Conservation (phyloP, 2,797 vertebrate species). For the Acrocephalus scirpaceus region DNA sequence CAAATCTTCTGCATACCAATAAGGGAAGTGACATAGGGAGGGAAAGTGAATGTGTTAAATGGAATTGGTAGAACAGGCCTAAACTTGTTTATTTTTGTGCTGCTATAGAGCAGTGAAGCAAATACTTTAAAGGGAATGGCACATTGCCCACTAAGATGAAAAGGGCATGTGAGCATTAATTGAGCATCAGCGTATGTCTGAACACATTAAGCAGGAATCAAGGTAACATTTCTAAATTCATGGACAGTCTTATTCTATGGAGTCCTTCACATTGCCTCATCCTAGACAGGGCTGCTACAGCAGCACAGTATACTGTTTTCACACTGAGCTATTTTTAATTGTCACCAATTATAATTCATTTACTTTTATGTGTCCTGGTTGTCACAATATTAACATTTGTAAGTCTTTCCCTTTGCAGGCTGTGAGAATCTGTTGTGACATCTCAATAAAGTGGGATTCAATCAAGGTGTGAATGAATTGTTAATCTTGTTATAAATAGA, state of each 20-base stretch:
- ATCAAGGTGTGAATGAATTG: constrained; percentile 81
- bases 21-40: not conserved
- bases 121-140: constrained; percentile 31
- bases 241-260: not conserved
- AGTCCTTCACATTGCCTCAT: not conserved
- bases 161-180: constrained; percentile 44
- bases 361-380: constrained; percentile 76
- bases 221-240: constrained; percentile 25
- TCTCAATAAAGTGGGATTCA: constrained; percentile 80
- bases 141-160: constrained; percentile 50
- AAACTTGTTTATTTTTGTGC: constrained; percentile 23
- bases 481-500: constrained; percentile 81
- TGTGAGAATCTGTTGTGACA: constrained; percentile 78
- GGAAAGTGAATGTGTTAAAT: not conserved
- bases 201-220: constrained; percentile 36
- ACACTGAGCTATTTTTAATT: constrained; percentile 76
- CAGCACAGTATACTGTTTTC: constrained; percentile 65
- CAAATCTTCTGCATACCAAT: constrained; percentile 42
- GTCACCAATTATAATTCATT: constrained; percentile 79
- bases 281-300: not conserved
- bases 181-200: constrained; percentile 57
- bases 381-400: constrained; percentile 81
- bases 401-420: constrained; percentile 75
- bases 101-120: constrained; percentile 26
- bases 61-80: constrained; percentile 12